These are phyloP conservation scores for Pachycephala philippinensis DNA, from an alignment of 2,113 vertebrate species.

Conservation along the genomic window DNA sequence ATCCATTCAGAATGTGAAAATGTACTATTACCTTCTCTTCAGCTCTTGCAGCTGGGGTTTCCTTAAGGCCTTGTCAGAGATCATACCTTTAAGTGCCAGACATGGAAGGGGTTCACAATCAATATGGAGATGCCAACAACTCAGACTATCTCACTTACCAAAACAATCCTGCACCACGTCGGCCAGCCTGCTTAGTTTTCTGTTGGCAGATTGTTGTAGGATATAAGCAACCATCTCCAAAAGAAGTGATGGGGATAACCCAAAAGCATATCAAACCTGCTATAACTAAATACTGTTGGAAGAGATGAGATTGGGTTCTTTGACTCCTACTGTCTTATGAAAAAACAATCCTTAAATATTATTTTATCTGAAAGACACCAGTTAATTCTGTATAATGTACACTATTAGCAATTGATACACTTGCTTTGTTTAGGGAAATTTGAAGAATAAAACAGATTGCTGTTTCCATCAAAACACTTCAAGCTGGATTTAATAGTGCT, in stretches of 20 bases:
- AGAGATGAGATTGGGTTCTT: not conserved
- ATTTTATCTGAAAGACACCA: not conserved
- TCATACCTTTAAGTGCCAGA: not conserved
- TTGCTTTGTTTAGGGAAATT: conserved; percentile 36
- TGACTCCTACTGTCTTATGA: not conserved
- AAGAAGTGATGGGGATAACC: not conserved
- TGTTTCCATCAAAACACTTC: conserved; percentile 57
- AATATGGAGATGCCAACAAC: not conserved
- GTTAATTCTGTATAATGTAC: not conserved
- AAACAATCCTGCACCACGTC: not conserved
- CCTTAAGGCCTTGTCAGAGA: not conserved
- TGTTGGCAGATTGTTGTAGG: not conserved
- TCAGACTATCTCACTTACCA: not conserved
- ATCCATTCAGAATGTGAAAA: not conserved
- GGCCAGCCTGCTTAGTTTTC: not conserved
- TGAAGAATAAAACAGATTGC: conserved; percentile 33
- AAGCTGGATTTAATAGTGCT: conserved; percentile 44
- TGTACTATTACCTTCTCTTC: not conserved
- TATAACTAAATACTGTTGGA: not conserved
- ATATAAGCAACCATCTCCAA: not conserved
- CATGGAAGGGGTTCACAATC: not conserved
- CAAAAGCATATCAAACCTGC: not conserved
- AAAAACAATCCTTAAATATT: not conserved
- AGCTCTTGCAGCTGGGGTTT: not conserved
- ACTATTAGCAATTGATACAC: not conserved